Conservation (phyloP, 2,888 invertebrate genomes). For the Zele albiditarsus region DNA sequence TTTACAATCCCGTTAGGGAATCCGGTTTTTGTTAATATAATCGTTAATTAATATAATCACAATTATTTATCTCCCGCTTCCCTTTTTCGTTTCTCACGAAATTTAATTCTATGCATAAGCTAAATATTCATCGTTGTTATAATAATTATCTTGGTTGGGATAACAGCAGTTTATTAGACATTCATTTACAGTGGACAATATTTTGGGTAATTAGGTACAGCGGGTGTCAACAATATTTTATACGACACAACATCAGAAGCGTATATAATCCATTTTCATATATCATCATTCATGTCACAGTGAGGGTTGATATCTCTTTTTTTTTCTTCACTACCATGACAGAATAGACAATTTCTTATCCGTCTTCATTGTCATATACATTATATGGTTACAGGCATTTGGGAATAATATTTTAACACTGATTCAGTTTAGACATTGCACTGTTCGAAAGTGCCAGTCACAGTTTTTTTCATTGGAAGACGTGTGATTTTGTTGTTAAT, state of each 20-base stretch:
- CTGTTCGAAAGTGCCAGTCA: slow-evolving; percentile 32
- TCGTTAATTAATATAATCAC: background rate
- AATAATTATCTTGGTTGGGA: slow-evolving; percentile 45
- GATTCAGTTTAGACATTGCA: slow-evolving; percentile 13
- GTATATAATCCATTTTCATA: slow-evolving; percentile 30
- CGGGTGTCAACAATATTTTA: slow-evolving; percentile 58
- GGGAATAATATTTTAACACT: background rate
- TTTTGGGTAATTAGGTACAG: slow-evolving; percentile 63
- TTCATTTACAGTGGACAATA: slow-evolving; percentile 70
- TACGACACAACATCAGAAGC: slow-evolving; percentile 59
- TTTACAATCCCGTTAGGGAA: slow-evolving; percentile 20
- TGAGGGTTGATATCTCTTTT: slow-evolving; percentile 28
- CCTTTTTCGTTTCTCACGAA: background rate
- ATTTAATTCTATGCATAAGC: background rate
- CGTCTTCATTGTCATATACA: background rate
- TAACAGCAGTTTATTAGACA: slow-evolving; percentile 72
- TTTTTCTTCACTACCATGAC: slow-evolving; percentile 18
- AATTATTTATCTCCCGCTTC: too few species aligned
- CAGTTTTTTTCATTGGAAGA: slow-evolving; percentile 62
- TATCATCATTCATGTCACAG: slow-evolving; percentile 43
- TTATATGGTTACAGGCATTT: background rate
- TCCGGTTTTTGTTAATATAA: slow-evolving; percentile 11
- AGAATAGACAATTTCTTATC: background rate
- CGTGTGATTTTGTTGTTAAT: slow-evolving; percentile 67
- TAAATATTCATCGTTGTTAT: background rate